Evolutionary conservation across 2,113 vertebrate species (phyloP).

Genomic region (Corapipo altera): DNA sequence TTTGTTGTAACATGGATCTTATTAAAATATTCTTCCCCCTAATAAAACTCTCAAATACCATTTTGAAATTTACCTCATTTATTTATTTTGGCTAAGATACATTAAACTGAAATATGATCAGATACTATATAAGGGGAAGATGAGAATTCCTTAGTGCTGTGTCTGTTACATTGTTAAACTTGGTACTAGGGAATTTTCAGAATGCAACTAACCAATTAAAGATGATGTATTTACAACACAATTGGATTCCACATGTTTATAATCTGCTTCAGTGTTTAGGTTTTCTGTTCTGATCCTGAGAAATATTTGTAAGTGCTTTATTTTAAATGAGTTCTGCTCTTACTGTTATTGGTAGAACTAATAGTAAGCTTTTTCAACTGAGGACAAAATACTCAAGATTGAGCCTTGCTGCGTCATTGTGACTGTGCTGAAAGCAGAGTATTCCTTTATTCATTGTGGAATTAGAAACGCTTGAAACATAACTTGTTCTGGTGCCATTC

Average conservation of each 20-base stretch:
- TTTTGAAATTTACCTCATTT: neutral
- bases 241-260: neutral
- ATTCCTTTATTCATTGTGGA: neutral
- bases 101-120: neutral
- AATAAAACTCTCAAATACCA: neutral
- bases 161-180: neutral
- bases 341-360: neutral
- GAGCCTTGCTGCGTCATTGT: neutral
- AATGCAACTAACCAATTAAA: neutral
- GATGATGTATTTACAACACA: neutral
- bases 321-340: neutral
- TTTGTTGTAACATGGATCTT: neutral
- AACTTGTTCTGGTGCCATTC: neutral
- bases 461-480: neutral
- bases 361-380: neutral
- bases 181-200: neutral
- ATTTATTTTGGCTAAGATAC: neutral
- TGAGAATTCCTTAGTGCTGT: neutral
- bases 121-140: neutral
- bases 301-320: neutral
- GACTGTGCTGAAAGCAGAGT: neutral
- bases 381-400: neutral
- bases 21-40: neutral
- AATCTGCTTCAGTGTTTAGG: neutral
- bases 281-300: neutral